phyloP scores from a whole-genome alignment of 2,888 invertebrate genomes.

The Dioctria rufipes region DNA sequence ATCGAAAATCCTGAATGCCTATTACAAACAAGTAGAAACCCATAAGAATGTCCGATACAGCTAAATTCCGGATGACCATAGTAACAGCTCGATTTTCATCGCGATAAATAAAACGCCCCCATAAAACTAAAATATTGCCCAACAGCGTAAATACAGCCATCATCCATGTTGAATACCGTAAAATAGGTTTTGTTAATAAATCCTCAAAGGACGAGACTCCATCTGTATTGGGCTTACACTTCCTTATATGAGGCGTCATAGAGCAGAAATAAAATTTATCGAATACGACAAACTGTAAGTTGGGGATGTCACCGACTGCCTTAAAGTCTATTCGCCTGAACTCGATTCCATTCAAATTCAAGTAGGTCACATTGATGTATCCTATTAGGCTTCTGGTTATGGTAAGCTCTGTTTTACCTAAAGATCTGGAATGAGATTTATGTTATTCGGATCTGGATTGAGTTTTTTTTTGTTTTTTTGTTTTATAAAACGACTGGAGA shows the following conservation, averaged over 20 bases:
- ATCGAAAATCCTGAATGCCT: conserved; percentile 75
- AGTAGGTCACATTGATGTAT: conserved; percentile 67
- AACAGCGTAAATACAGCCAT: conserved; percentile 75
- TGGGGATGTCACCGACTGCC: conserved; percentile 71
- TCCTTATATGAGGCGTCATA: conserved; percentile 74
- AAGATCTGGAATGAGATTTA: conserved; percentile 64
- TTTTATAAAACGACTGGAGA: conserved; percentile 23
- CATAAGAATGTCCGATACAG: conserved; percentile 79
- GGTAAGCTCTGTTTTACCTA: conserved; percentile 69
- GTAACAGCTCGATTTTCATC: conserved; percentile 78
- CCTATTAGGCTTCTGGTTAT: conserved; percentile 64
- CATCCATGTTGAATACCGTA: conserved; percentile 77
- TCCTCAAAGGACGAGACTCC: conserved; percentile 77
- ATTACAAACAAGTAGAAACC: conserved; percentile 78
- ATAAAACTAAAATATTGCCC: conserved; percentile 78
- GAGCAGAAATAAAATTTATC: conserved; percentile 78
- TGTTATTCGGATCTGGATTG: no score
- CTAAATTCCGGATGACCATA: conserved; percentile 78
- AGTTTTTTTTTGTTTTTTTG: no score
- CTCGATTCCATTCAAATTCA: conserved; percentile 74
- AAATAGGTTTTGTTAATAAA: conserved; percentile 74
- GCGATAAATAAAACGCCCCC: conserved; percentile 75
- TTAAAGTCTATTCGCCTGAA: conserved; percentile 71
- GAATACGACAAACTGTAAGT: conserved; percentile 75
- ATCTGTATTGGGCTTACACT: conserved; percentile 76